These are phyloP conservation scores for Illadopsis cleaveri DNA, from an alignment of 2,113 vertebrate species.

Conservation along the genomic window DNA sequence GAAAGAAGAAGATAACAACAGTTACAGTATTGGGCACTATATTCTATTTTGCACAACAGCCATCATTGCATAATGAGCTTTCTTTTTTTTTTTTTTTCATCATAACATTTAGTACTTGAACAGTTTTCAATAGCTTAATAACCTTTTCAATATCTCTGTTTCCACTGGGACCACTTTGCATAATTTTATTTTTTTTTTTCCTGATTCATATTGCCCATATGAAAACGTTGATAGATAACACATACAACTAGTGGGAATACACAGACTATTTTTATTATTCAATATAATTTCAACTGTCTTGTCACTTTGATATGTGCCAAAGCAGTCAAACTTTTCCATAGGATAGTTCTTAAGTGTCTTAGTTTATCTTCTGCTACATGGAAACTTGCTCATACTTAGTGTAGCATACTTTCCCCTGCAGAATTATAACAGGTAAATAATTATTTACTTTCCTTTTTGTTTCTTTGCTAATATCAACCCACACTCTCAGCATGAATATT, in stretches of 20 bases:
- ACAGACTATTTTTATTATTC: neutral
- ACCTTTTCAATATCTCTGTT: neutral
- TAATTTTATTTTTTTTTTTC: neutral
- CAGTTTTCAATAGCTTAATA: neutral
- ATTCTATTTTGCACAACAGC: neutral
- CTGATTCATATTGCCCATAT: neutral
- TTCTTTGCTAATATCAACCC: neutral
- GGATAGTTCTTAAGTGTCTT: neutral
- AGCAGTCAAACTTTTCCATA: neutral
- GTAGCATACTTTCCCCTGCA: neutral
- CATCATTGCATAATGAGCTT: neutral
- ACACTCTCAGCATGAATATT: neutral
- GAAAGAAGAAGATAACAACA: neutral
- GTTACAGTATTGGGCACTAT: neutral
- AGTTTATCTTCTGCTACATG: neutral
- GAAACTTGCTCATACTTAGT: neutral
- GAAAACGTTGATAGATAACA: neutral
- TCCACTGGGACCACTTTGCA: neutral
- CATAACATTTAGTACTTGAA: neutral
- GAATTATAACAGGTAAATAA: neutral
- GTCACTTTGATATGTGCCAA: neutral
- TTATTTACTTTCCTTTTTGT: neutral
- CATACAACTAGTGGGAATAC: neutral
- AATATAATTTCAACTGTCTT: neutral
- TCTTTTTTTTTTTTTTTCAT: neutral